phyloP scores from a whole-genome alignment of 2,888 invertebrate genomes.

The Pyralis farinalis region DNA sequence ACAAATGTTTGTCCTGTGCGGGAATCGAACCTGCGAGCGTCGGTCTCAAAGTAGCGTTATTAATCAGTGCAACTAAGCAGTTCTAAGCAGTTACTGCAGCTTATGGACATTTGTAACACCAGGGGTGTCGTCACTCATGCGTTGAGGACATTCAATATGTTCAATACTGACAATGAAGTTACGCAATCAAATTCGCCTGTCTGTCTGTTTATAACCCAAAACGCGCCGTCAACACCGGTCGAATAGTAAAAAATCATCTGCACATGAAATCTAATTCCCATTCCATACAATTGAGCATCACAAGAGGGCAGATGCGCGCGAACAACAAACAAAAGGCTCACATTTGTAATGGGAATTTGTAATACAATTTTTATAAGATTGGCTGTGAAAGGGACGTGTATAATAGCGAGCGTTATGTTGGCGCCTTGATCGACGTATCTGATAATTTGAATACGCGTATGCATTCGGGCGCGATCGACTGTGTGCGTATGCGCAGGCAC shows the following conservation, averaged over 20 bases:
- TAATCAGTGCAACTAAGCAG: no score
- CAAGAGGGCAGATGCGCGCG: slow-evolving; percentile 58
- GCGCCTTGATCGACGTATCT: slow-evolving; percentile 70
- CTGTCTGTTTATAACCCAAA: no score
- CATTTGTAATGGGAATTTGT: slow-evolving; percentile 46
- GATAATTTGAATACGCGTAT: slow-evolving; percentile 76
- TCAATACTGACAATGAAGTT: no score
- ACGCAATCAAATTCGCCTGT: no score
- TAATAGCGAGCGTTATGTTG: slow-evolving; percentile 43
- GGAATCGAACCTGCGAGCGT: no score
- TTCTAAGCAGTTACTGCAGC: no score
- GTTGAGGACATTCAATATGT: no score
- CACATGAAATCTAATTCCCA: slow-evolving; percentile 61
- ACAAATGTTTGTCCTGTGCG: no score
- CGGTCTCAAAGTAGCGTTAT: no score
- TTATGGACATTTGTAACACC: no score
- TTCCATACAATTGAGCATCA: slow-evolving; percentile 51
- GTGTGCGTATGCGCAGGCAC: slow-evolving; percentile 36
- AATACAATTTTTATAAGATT: slow-evolving; percentile 56
- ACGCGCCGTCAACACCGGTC: slow-evolving; percentile 19
- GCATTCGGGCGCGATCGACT: slow-evolving; percentile 54
- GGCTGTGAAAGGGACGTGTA: slow-evolving; percentile 17
- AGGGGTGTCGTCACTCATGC: no score
- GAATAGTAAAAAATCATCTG: slow-evolving; percentile 33
- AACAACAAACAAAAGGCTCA: slow-evolving; percentile 47